Conservation (phyloP, 2,888 invertebrate genomes). For the Apoderus coryli region DNA sequence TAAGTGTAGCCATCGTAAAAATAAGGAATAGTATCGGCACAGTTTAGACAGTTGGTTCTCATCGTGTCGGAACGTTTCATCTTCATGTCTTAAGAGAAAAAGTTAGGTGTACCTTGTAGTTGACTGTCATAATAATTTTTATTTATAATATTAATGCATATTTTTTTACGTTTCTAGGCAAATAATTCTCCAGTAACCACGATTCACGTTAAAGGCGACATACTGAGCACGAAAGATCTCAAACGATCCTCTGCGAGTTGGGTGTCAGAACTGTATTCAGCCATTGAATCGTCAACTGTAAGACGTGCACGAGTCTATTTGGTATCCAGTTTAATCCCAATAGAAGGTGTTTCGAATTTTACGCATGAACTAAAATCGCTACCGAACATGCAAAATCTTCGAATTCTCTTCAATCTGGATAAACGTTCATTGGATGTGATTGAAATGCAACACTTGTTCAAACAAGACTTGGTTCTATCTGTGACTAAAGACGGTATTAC, state of each 20-base stretch:
- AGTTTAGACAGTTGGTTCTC: no score
- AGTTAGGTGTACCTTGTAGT: no score
- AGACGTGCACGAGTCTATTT: constrained; percentile 22
- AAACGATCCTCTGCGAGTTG: constrained; percentile 23
- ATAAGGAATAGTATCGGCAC: no score
- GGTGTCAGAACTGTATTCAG: constrained; percentile 23
- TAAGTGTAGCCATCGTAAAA: no score
- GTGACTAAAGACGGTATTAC: constrained; percentile 44
- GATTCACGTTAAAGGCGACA: constrained; percentile 24
- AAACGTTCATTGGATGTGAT: constrained; percentile 47
- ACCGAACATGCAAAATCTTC: constrained; percentile 20
- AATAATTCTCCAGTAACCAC: constrained; percentile 17
- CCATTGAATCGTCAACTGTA: constrained; percentile 16
- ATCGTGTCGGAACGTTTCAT: no score
- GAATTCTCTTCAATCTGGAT: constrained; percentile 45
- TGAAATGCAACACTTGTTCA: constrained; percentile 42
- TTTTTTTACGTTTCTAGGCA: constrained; percentile 18
- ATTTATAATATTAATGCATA: no score
- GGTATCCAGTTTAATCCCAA: constrained; percentile 24
- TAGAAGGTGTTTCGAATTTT: constrained; percentile 28
- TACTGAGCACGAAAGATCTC: constrained; percentile 26
- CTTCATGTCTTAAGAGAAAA: no score
- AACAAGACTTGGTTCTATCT: constrained; percentile 64
- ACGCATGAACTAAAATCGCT: constrained; percentile 21
- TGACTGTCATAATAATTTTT: no score